Conservation (phyloP, 2,888 invertebrate species). For the Axea sp. region DNA sequence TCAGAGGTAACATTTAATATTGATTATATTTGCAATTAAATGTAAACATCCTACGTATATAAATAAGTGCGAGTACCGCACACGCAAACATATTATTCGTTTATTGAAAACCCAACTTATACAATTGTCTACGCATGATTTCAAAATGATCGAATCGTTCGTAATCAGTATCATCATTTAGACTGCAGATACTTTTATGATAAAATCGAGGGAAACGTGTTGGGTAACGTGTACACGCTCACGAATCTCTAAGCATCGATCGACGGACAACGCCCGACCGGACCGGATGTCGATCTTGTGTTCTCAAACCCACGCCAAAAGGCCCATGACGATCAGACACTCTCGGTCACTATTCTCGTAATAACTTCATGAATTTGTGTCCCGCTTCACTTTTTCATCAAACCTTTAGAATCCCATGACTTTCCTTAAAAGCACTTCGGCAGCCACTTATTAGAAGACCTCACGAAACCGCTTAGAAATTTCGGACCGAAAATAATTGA, state of each 20-base stretch:
- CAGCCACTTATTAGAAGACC: constrained; percentile 4
- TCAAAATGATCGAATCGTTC: too few species aligned
- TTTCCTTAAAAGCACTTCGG: constrained; percentile 32
- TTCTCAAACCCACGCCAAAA: constrained; percentile 74
- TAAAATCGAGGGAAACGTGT: constrained; percentile 55
- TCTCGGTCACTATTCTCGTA: constrained; percentile 62
- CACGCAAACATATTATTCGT: too few species aligned
- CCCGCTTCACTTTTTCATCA: constrained; percentile 49
- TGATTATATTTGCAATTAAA: too few species aligned
- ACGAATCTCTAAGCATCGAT: constrained; percentile 69
- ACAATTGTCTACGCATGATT: too few species aligned
- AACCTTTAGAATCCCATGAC: constrained; percentile 36
- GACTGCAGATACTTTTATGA: constrained; percentile 40
- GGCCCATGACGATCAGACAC: constrained; percentile 64
- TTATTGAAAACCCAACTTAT: too few species aligned
- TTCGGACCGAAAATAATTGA: too few species aligned
- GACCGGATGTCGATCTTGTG: constrained; percentile 70
- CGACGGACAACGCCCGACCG: constrained; percentile 74
- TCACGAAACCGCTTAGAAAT: too few species aligned
- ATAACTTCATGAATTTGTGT: constrained; percentile 59
- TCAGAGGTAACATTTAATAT: too few species aligned
- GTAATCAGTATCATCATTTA: constrained; percentile 32
- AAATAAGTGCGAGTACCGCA: too few species aligned
- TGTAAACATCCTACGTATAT: too few species aligned
- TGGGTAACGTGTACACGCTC: constrained; percentile 62